Percentiles rank a stretch among this genome's conserved stretches.
Conservation (phyloP, 2,113 vertebrate species). For the Hystrix cristata region DNA sequence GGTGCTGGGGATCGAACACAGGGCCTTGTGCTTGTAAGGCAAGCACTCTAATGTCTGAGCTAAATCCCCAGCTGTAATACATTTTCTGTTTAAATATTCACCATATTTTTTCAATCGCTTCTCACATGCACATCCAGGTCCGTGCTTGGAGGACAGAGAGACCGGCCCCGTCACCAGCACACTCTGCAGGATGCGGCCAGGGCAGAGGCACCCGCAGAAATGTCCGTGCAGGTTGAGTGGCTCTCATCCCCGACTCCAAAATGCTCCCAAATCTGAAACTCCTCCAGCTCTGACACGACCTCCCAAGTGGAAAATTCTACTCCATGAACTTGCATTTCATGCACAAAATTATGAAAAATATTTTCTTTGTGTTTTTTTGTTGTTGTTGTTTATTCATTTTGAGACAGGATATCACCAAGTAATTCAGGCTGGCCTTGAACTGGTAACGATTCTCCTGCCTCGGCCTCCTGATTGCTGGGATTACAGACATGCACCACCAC, state of each 20-base stretch:
- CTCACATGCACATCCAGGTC: too few species aligned
- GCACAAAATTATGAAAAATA: neutral
- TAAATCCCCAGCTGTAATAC: neutral
- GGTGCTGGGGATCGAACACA: too few species aligned
- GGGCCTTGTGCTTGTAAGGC: too few species aligned
- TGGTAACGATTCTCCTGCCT: neutral
- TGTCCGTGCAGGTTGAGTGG: neutral
- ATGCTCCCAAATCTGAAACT: neutral
- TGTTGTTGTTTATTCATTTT: neutral
- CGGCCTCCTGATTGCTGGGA: neutral
- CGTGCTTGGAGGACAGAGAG: neutral
- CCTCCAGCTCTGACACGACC: neutral
- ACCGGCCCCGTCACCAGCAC: neutral
- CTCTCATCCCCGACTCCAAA: neutral
- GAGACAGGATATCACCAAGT: neutral
- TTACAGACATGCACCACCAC: neutral
- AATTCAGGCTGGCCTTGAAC: neutral
- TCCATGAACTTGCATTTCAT: neutral
- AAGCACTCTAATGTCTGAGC: too few species aligned
- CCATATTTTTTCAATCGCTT: neutral
- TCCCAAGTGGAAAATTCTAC: neutral
- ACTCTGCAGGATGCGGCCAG: neutral
- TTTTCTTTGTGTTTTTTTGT: neutral
- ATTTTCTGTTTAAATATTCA: neutral
- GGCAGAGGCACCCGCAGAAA: fast-evolving